Conservation (phyloP, 2,113 vertebrate species). For the Notothenia rossii region DNA sequence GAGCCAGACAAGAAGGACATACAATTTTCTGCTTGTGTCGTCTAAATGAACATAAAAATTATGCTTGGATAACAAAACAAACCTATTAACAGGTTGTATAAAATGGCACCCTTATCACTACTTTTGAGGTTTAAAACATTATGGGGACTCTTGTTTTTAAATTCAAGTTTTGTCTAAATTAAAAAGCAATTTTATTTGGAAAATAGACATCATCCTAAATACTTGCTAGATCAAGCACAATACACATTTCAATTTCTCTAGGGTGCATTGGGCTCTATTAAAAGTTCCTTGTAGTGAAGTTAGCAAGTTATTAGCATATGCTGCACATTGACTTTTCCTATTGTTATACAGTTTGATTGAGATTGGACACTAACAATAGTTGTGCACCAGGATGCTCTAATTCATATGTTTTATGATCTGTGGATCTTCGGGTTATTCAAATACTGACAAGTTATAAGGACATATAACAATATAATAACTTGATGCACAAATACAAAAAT, state of each 20-base stretch:
- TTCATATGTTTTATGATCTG: neutral
- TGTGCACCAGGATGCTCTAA: too few relatives aligned
- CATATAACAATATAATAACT: neutral
- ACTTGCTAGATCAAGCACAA: neutral
- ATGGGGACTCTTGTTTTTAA: neutral
- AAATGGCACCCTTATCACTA: neutral
- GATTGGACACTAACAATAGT: neutral
- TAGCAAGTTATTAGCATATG: neutral
- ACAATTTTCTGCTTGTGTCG: neutral
- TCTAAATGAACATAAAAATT: neutral
- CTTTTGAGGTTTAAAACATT: too few relatives aligned
- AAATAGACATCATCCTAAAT: neutral
- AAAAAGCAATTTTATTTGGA: neutral
- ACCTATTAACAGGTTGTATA: neutral
- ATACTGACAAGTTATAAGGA: neutral
- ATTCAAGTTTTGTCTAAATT: neutral
- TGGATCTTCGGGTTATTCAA: neutral
- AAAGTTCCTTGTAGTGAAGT: neutral
- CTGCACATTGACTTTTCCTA: neutral
- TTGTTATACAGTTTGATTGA: neutral
- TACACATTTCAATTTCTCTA: too few relatives aligned
- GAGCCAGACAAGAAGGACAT: neutral
- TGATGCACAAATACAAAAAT: too few relatives aligned
- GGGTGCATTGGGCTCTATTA: neutral
- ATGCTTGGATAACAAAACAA: neutral